phyloP scores from a whole-genome alignment of 2,113 vertebrate species.

The Typhlomys cinereus region DNA sequence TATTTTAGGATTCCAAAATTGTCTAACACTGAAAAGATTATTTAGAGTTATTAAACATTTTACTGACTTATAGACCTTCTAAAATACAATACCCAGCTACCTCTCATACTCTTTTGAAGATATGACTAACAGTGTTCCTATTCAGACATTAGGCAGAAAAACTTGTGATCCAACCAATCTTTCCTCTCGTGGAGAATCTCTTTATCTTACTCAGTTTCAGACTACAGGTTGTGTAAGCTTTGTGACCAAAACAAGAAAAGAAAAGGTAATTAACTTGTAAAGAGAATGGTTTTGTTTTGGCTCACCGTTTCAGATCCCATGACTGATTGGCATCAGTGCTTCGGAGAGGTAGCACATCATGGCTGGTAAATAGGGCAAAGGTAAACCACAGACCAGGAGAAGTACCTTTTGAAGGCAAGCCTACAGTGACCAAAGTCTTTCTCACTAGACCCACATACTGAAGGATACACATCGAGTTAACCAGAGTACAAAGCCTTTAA shows the following conservation, averaged over 20 bases:
- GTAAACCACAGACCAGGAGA: not conserved
- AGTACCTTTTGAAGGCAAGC: not conserved
- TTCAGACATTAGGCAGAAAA: not conserved
- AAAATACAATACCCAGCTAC: not conserved
- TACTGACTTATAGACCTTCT: not conserved
- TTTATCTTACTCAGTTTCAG: slow-evolving; percentile 26
- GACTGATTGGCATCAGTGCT: not conserved
- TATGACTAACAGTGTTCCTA: not conserved
- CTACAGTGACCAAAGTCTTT: not conserved
- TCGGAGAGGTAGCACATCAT: not conserved
- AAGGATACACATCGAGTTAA: not conserved
- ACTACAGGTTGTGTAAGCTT: not conserved
- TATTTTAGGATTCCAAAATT: not conserved
- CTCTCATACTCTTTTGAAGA: not conserved
- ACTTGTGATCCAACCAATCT: not conserved
- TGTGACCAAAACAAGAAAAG: not conserved
- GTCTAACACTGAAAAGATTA: not conserved
- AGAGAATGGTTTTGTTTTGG: not conserved
- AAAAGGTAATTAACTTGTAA: not conserved
- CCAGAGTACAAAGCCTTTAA: not conserved
- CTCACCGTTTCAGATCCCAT: not conserved
- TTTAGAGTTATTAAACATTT: not conserved
- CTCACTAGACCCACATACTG: not conserved
- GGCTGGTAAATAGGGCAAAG: not conserved
- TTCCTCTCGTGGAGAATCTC: not conserved